Conservation (phyloP, 2,888 invertebrate genomes). For the Thelaira solivaga region DNA sequence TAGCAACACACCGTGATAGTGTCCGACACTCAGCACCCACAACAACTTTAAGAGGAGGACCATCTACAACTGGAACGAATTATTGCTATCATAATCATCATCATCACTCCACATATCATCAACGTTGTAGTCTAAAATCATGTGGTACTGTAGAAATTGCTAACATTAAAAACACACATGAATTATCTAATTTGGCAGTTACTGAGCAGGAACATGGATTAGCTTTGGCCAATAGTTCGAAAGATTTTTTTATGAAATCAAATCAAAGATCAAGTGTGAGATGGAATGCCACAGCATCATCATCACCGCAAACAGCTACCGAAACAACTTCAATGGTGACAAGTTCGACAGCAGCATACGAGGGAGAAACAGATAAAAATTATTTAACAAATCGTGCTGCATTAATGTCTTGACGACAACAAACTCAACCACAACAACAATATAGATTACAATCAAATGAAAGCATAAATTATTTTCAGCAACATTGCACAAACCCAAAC, state of each 20-base stretch:
- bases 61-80: conserved; percentile 33
- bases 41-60: conserved; percentile 2
- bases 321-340: conserved; percentile 45
- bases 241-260: conserved; percentile 38
- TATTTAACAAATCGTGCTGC: conserved; percentile 35
- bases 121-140: conserved; percentile 52
- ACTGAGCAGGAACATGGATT: conserved; percentile 22
- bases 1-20: conserved; percentile 64
- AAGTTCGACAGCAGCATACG: conserved; percentile 1
- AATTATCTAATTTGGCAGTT: conserved; percentile 55
- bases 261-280: conserved; percentile 34
- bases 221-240: conserved; percentile 30
- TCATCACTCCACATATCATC: conserved; percentile 59
- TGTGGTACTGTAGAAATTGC: background rate
- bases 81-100: conserved; percentile 55
- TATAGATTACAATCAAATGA: conserved; percentile 49
- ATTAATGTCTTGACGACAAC: conserved; percentile 50
- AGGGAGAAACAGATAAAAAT: conserved; percentile 12
- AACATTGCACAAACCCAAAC: conserved; percentile 44
- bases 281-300: conserved; percentile 43
- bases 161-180: conserved; percentile 57
- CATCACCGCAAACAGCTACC: background rate
- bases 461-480: conserved; percentile 40
- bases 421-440: conserved; percentile 57
- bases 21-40: conserved; percentile 67